Evolutionary conservation across 1,140 invertebrate species (phyloP).

Genomic region (Rhagoletis pomonella): DNA sequence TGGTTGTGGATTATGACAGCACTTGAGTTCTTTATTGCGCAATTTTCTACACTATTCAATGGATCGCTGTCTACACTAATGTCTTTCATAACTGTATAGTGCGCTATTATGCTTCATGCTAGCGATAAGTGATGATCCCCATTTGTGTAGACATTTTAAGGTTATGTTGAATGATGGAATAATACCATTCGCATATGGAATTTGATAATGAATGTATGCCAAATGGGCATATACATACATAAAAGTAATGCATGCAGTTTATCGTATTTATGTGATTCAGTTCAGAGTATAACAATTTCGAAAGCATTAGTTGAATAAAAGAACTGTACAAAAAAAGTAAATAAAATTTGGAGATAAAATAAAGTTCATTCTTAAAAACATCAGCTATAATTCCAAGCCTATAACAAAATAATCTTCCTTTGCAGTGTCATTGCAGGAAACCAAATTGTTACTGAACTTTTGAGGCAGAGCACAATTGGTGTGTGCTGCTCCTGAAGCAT

Average conservation of each 20-base stretch:
- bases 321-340: no score
- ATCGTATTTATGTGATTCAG: background rate
- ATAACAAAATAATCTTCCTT: no score
- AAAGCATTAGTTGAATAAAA: no score
- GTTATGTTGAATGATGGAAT: background rate
- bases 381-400: no score
- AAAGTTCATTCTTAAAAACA: no score
- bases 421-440: no score
- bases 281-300: background rate
- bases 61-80: background rate
- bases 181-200: constrained; percentile 9
- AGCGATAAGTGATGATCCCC: constrained; percentile 34
- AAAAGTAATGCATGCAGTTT: background rate
- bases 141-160: background rate
- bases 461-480: no score
- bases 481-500: no score
- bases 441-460: no score
- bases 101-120: constrained; percentile 3
- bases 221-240: background rate
- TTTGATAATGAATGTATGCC: background rate
- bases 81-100: constrained; percentile 22
- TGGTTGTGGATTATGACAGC: constrained; percentile 29
- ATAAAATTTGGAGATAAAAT: no score
- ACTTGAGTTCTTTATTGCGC: constrained; percentile 43
- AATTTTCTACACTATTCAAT: constrained; percentile 22